Percentiles rank a stretch among this genome's conserved stretches.
These are phyloP conservation scores for Toxotes chatareus DNA, from an alignment of 2,113 vertebrate species.

Conservation along the genomic window DNA sequence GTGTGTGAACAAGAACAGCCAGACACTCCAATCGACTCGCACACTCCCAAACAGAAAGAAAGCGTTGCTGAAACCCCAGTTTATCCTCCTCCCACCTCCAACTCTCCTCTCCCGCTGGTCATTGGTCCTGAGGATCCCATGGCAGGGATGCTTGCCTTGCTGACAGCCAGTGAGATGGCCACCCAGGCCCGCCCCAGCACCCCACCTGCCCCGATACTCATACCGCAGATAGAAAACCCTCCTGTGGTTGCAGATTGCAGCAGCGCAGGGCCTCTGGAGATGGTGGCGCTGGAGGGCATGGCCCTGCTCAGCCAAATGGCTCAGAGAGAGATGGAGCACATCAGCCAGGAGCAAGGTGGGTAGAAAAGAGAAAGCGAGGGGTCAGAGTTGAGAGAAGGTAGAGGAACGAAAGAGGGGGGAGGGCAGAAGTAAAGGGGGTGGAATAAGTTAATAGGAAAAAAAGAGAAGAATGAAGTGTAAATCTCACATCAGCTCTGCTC, in stretches of 20 bases:
- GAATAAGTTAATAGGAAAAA: not conserved
- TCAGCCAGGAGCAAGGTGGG: conserved; percentile 74
- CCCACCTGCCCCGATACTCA: conserved; percentile 71
- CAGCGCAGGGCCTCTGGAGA: conserved; percentile 78
- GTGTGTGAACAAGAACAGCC: conserved; percentile 45
- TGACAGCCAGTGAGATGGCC: conserved; percentile 91
- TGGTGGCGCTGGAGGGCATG: conserved; percentile 92
- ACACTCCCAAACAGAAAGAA: conserved; percentile 54
- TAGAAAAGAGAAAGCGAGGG: not conserved
- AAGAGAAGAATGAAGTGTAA: not conserved
- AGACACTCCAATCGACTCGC: conserved; percentile 9
- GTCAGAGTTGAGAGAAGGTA: too few relatives aligned
- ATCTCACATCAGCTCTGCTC: not conserved
- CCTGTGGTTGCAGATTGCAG: conserved; percentile 64
- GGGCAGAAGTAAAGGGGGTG: not conserved
- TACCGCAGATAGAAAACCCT: conserved; percentile 38
- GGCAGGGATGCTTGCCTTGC: conserved; percentile 93
- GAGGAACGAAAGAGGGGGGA: not conserved
- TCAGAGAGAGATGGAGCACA: conserved; percentile 89
- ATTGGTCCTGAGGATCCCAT: conserved; percentile 88
- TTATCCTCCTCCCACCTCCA: conserved; percentile 60
- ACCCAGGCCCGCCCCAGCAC: conserved; percentile 80
- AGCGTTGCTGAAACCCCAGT: conserved; percentile 70
- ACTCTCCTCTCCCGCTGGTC: conserved; percentile 63
- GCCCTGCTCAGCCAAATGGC: conserved; percentile 95